Conservation (phyloP, 2,888 invertebrate genomes). For the Volucella zonaria region DNA sequence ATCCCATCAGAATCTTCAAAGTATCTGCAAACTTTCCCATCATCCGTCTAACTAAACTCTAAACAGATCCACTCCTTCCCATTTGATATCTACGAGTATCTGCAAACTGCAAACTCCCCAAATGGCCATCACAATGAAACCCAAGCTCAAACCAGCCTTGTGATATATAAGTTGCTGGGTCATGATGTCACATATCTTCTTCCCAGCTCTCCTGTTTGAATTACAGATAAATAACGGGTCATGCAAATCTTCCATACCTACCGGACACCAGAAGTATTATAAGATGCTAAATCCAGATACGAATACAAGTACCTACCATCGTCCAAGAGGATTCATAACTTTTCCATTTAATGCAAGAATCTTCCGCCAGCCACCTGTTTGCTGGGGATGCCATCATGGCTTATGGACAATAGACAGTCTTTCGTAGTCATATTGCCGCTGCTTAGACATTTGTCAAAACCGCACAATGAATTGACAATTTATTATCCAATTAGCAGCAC, state of each 20-base stretch:
- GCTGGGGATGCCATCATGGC: neutral
- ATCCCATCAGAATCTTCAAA: constrained; percentile 25
- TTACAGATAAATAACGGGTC: constrained; percentile 64
- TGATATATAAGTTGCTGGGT: constrained; percentile 67
- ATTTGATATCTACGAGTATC: neutral
- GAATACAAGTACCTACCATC: neutral
- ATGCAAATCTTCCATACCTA: constrained; percentile 58
- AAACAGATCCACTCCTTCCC: constrained; percentile 27
- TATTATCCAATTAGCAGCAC: constrained; percentile 70
- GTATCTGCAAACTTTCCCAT: constrained; percentile 39
- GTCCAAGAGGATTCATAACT: constrained; percentile 36
- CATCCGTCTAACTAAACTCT: constrained; percentile 22
- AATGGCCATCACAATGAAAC: constrained; percentile 29
- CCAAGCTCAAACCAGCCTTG: constrained; percentile 20
- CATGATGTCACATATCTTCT: constrained; percentile 68
- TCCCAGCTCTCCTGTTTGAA: constrained; percentile 25
- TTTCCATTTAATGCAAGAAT: constrained; percentile 23
- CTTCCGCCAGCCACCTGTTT: constrained; percentile 50
- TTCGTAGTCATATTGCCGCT: constrained; percentile 52
- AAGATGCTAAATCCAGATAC: constrained; percentile 55
- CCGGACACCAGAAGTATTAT: constrained; percentile 37
- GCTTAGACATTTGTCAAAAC: constrained; percentile 68
- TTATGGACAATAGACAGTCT: constrained; percentile 44
- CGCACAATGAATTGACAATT: constrained; percentile 69
- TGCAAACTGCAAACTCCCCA: neutral